Conservation (phyloP, 2,797 vertebrate species). For the Tamandua tetradactyla region DNA sequence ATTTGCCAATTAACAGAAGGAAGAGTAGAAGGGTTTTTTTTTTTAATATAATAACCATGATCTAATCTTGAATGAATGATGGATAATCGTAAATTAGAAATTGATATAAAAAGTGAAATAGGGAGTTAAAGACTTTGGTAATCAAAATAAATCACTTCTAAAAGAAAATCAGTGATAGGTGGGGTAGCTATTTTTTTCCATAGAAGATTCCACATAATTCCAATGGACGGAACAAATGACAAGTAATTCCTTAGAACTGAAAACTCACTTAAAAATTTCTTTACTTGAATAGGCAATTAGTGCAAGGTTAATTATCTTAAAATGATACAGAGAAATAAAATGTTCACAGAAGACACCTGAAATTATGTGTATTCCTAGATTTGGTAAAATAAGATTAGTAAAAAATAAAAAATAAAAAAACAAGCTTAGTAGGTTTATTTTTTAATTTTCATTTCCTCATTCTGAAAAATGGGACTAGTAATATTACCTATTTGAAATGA, state of each 20-base stretch:
- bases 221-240: conserved; percentile 7
- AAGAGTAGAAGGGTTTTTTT: background rate
- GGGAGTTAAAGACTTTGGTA: background rate
- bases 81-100: conserved; percentile 1
- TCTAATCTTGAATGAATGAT: conserved; percentile 12
- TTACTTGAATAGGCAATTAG: conserved; percentile 15
- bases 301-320: conserved; percentile 21
- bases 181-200: background rate
- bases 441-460: background rate
- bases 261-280: conserved; percentile 13
- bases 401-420: no score
- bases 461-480: background rate
- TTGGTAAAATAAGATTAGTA: background rate
- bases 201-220: conserved; percentile 25
- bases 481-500: background rate
- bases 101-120: background rate
- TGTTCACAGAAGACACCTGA: background rate
- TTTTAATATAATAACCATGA: background rate
- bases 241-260: background rate
- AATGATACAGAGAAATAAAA: background rate
- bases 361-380: background rate
- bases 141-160: conserved; percentile 31
- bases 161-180: conserved; percentile 14
- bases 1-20: background rate
- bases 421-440: background rate